Conservation (phyloP, 1,140 invertebrate species). For the Dendroctonus ponderosae region DNA sequence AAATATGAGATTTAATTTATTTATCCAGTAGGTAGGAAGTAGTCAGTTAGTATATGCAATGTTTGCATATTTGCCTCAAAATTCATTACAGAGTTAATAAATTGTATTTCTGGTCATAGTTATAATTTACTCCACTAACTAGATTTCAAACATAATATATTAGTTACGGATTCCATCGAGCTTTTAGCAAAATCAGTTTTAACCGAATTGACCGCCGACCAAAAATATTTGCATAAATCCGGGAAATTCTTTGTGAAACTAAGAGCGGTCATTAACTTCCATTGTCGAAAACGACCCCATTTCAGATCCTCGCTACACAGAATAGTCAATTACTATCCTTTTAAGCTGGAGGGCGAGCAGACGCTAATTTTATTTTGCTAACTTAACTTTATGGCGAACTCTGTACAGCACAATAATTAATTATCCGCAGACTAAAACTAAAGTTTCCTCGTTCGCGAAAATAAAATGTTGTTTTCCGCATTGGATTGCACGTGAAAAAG, state of each 20-base stretch:
- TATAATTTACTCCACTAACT: too few species aligned
- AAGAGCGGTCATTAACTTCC: constrained; percentile 33
- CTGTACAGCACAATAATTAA: constrained; percentile 33
- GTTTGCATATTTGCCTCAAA: too few species aligned
- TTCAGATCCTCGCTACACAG: constrained; percentile 29
- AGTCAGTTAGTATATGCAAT: too few species aligned
- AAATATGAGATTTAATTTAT: too few species aligned
- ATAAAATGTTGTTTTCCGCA: constrained; percentile 30
- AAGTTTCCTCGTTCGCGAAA: constrained; percentile 28
- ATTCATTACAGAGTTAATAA: too few species aligned
- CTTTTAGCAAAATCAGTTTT: constrained; percentile 23
- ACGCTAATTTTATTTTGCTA: constrained; percentile 34
- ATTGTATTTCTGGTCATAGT: too few species aligned
- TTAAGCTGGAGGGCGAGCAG: constrained; percentile 31
- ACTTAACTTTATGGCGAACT: constrained; percentile 34
- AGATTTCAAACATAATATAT: constrained; percentile 2
- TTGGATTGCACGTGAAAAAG: constrained; percentile 27
- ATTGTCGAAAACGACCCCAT: constrained; percentile 32
- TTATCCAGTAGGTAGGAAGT: too few species aligned
- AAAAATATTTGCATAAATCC: constrained; percentile 32
- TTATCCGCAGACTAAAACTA: constrained; percentile 33
- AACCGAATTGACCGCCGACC: constrained; percentile 26
- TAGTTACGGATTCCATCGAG: constrained; percentile 7
- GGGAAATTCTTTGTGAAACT: constrained; percentile 30
- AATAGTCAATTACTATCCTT: constrained; percentile 35